Evolutionary conservation across 2,797 vertebrate genomes (phyloP), one percentile per base, ranked within the genome.

Genomic region (Pangasius krempfi): DNA sequence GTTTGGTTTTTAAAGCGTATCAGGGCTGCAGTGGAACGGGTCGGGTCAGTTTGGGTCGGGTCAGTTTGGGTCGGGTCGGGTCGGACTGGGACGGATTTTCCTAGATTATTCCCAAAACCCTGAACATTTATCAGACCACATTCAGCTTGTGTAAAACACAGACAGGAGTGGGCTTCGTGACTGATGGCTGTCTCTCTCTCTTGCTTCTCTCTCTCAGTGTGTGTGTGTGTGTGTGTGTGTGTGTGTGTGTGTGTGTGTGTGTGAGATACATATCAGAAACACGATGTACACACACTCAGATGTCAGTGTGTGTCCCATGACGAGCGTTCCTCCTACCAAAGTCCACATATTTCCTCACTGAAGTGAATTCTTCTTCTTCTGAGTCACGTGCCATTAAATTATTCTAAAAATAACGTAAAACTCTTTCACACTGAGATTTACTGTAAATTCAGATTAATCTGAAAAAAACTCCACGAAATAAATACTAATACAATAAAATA

Each of bases 41-140:
- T 73, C 37, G 47, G 84, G 87, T 88, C 88, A 10, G 6, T 16
- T 37, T 40, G 40, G 72, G 70, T 72, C 37, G 0, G n/a, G 33
- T 47, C 44, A 8, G 44, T 8, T 37, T 18, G 18, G 44, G 86
- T 47, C 18, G 18, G 44, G 86, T 68, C 85, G 79, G 44, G 85
- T 68, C 86, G 79, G 54, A 64, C 84, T 83, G n/a, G 84, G 88
- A 87, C 76, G 83, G 79, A 72, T 87, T 68, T 84, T 66, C 78
- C 66, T 8, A 37, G 84, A 87, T 84, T 66, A 82, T 76, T 68
- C 76, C 54, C 40, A 54, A 86, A 84, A 60, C 73, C 54, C 50
- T 50, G 87, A 92, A 92, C 91, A 89, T 92, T 91, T 88, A 88
- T 91, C 60, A 90, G 85, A 81, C 62, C 88, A 90, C 75, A 81